A percentile compares a stretch with the other conserved stretches of the same genome.
Conservation (phyloP, 2,888 invertebrate species). For the Epistrophella euchroma region DNA sequence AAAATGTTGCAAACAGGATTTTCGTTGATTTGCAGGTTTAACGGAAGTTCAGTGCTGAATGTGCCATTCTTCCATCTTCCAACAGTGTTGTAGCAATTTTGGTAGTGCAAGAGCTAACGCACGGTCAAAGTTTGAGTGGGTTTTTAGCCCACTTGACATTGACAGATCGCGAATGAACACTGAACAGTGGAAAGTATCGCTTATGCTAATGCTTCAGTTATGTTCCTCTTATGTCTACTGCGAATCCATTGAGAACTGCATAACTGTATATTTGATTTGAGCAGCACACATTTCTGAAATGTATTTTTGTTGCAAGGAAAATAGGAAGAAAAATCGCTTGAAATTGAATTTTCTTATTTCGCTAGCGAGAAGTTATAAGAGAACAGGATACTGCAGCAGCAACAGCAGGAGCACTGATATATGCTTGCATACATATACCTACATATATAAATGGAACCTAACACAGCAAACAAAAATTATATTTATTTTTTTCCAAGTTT, state of each 20-base stretch:
- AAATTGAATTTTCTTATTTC: constrained; percentile 61
- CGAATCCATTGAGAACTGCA: constrained; percentile 55
- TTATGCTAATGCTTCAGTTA: too few species aligned
- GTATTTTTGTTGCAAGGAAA: constrained; percentile 11
- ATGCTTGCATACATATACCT: neutral
- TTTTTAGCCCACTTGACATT: too few species aligned
- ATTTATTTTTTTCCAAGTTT: neutral
- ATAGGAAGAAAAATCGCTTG: constrained; percentile 16
- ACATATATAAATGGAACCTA: neutral
- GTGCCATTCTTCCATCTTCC: too few species aligned
- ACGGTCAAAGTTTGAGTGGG: too few species aligned
- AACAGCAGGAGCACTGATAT: constrained; percentile 28
- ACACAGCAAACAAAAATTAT: neutral
- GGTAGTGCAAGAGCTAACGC: too few species aligned
- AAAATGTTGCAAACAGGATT: too few species aligned
- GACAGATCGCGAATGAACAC: too few species aligned
- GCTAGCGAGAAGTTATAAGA: constrained; percentile 32
- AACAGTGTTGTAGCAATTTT: too few species aligned
- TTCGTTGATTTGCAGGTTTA: too few species aligned
- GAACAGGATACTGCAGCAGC: constrained; percentile 44
- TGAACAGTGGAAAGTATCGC: too few species aligned
- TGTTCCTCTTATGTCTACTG: constrained; percentile 9
- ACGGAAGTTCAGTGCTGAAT: too few species aligned
- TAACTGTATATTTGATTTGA: constrained; percentile 52
- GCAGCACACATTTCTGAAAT: constrained; percentile 4